Conservation (phyloP, 2,113 vertebrate species). For the Alces alces region DNA sequence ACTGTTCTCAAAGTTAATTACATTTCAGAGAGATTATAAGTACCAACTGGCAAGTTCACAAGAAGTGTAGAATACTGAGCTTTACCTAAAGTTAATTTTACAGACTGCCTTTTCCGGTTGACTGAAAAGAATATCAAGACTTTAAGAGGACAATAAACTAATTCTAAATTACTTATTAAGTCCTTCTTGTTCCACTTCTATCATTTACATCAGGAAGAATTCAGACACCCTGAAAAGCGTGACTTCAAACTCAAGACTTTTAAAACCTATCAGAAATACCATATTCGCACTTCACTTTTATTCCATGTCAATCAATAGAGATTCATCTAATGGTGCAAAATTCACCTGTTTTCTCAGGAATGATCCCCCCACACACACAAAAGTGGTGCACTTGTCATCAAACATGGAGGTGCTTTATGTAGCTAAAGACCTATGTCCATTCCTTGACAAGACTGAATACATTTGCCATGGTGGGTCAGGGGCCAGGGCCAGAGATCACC, state of each 20-base stretch:
- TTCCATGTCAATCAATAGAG: not conserved
- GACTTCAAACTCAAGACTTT: not conserved
- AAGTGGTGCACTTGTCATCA: not conserved
- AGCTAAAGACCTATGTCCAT: not conserved
- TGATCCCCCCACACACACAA: not conserved
- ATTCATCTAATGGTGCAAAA: not conserved
- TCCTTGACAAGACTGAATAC: not conserved
- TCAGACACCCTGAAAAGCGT: not conserved
- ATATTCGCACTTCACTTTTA: not conserved
- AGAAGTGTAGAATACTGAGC: not conserved
- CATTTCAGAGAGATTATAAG: not conserved
- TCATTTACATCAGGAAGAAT: not conserved
- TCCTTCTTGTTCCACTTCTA: not conserved
- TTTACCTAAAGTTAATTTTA: not conserved
- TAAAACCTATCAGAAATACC: not conserved
- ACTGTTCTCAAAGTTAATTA: not conserved
- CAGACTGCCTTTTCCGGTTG: not conserved
- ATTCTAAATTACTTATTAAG: not conserved
- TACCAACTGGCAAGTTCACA: not conserved
- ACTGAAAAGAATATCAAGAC: not conserved
- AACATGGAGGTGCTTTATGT: not conserved
- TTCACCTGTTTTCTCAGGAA: not conserved
- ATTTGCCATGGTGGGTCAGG: not conserved
- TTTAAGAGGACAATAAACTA: not conserved
- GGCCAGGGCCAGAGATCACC: not conserved